Evolutionary conservation across 2,113 vertebrate species (phyloP), one percentile per base, ranked within the genome.

Genomic region (Bombycilla garrulus): DNA sequence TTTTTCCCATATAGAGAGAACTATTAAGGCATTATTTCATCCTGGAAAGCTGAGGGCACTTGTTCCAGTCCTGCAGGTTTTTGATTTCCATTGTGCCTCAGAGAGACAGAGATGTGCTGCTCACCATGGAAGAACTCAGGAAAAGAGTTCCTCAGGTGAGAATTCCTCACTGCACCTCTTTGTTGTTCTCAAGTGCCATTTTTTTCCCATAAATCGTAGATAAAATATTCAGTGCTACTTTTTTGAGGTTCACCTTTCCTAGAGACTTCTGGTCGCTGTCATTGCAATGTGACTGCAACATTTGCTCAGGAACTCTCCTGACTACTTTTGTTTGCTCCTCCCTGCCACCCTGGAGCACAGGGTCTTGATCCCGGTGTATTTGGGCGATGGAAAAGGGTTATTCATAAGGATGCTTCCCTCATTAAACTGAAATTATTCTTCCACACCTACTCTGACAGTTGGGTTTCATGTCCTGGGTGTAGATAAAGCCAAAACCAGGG

Each of bases 11-110:
- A 18, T 54, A 86, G 83, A 93, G 53, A 94, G 83, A 61, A 50
- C 64, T 84, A 73, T 91, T 84, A 78, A 92, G 69, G 58, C 91
- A 73, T 79, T 86, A 53, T 74, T 94, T 96, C 58, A 84, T 50
- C 65, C 91, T 83, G 67, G 80, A 89, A 93, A 77, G 19, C 53
- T 81, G 65, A 70, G n/a, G 85, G 80, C 73, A 54, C 50, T 92
- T 58, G 29, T 60, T 96, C 71, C 48, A 62, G 42, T 71, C 88
- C 33, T 19, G 58, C 54, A 84, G 53, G 38, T 69, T 87, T 97
- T 95, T 71, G 61, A 26, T 93, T 90, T 90, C 86, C 79, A 26
- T 33, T 71, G 35, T 88, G 62, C 90, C 60, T 83, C 71, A 35
- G 58, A 96, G 35, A 95, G 58, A 77, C 50, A 86, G 35, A 89